Base-by-base conservation (phyloP, 1,140 invertebrate species). In the Paraescarpia echinospica region DNA sequence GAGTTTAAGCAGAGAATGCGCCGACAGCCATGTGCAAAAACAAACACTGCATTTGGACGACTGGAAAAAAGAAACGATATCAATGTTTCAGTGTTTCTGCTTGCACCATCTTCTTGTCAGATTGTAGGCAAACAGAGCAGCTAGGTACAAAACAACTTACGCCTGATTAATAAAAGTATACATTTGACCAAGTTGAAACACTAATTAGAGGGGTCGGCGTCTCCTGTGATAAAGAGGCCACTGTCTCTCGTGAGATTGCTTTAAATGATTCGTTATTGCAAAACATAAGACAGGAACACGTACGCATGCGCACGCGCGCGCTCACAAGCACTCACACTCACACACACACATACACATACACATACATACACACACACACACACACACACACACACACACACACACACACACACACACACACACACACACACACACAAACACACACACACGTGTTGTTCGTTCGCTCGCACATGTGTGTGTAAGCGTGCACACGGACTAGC, bases 281-380 rank as follows among this genome's bases (percentile, higher is more conserved):
- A 41, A 41, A 4, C 12, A 41, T 12, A 12, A 41, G 4, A 12
- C 41, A 41, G 4, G 41, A 4, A 41, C 41, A 41, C 41, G 41
- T 41, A 12, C 41, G 41, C 41, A 41, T 12, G 41, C 41, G 41
- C 41, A 41, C 41, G 12, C 41, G 12, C 41, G 4, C 41, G 12
- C 41, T 4, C 41, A 41, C 41, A 12, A 94, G 94, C 94, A 94
- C 94, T 94, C 94, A 93, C 94, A 95, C 95, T 94, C 41, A 92
- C 34, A 14, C 88, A 51, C 41, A 41, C 34, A 77, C 41, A 92
- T 9, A 51, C 34, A 51, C 34, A 77, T 51, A 77, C 41, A 92
- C 41, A 92, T 33, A 51, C 41, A 92, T 33, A 92, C 41, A 92
- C 41, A 92, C 41, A 92, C 41, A 51, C 41, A 92, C 41, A 92